A percentile compares a stretch with the other conserved stretches of the same genome.
Evolutionary conservation across 35 echinoderm and acorn worm genomes (phyloP).

Genomic region (Apostichopus parvimensis): DNA sequence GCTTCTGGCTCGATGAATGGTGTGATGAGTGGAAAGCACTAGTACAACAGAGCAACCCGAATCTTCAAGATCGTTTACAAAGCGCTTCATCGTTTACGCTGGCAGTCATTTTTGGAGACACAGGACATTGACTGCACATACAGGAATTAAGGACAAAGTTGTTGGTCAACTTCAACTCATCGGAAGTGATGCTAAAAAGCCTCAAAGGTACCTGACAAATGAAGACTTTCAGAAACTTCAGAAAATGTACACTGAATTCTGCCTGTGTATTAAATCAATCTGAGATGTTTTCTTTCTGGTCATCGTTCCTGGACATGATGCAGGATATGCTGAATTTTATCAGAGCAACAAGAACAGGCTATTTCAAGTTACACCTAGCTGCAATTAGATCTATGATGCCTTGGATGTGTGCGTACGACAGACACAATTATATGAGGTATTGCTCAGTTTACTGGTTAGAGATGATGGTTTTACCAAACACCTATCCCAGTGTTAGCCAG

Average conservation of each 20-base stretch:
- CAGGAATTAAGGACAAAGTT: not conserved
- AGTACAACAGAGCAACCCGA: constrained; percentile 10
- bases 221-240: not conserved
- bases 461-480: no score
- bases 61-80: constrained; percentile 25
- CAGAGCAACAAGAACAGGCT: no score
- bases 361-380: no score
- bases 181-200: no score
- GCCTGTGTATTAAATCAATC: not conserved
- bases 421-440: no score
- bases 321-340: not conserved
- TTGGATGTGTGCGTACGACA: no score
- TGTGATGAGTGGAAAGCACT: constrained; percentile 27
- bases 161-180: no score
- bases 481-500: no score
- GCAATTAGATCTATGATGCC: no score
- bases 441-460: no score
- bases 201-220: not conserved
- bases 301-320: not conserved
- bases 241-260: not conserved
- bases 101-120: constrained; percentile 8
- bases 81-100: no score
- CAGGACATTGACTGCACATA: no score
- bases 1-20: constrained; percentile 36
- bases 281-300: constrained; percentile 18